Evolutionary conservation across 2,888 invertebrate species (phyloP).

Genomic region (Lottia scabra): DNA sequence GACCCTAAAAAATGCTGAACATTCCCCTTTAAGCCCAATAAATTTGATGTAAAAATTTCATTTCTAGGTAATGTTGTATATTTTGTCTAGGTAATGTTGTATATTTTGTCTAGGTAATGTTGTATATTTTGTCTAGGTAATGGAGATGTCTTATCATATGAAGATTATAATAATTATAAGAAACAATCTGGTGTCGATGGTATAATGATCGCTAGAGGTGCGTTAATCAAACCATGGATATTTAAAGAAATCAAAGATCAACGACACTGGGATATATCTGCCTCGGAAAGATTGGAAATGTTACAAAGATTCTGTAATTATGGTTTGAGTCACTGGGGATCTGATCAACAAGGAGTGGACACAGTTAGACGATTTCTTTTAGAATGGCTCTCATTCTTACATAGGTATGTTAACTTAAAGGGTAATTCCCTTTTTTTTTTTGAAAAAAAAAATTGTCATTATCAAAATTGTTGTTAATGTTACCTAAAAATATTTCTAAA

Average conservation of each 20-base stretch:
- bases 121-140: no score
- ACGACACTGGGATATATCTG: conserved; percentile 89
- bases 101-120: no score
- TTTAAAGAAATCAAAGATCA: conserved; percentile 97
- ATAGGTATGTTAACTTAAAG: conserved; percentile 60
- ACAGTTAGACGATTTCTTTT: conserved; percentile 86
- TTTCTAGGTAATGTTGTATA: no score
- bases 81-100: no score
- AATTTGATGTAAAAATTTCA: no score
- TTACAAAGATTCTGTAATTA: conserved; percentile 89
- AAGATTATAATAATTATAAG: conserved; percentile 78
- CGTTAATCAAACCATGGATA: conserved; percentile 98
- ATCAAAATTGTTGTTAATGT: no score
- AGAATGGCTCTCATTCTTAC: conserved; percentile 71
- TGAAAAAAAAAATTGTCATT: no score
- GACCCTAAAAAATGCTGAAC: no score
- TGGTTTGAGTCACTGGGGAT: conserved; percentile 98
- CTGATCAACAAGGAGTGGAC: conserved; percentile 91
- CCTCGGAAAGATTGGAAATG: conserved; percentile 90
- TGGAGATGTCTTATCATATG: conserved; percentile 91
- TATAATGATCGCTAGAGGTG: conserved; percentile 87
- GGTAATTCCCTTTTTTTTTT: no score
- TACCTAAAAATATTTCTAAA: no score
- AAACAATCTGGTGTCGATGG: conserved; percentile 73
- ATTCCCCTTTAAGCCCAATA: no score